Evolutionary conservation across 2,888 invertebrate genomes (phyloP).

Genomic region (Cryptosula pallasiana): DNA sequence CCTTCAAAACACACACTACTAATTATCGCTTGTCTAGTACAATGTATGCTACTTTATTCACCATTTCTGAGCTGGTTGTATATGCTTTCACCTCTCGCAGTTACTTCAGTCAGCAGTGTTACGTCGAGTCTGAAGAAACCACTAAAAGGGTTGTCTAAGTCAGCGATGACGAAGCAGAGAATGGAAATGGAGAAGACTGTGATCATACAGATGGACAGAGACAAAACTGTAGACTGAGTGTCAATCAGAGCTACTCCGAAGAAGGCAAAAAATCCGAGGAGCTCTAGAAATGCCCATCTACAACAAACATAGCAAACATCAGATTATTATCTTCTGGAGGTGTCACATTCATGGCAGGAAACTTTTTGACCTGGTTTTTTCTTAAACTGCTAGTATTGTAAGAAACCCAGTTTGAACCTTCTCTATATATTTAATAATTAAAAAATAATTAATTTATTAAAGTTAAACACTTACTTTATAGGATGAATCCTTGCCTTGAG

Average conservation of each 20-base stretch:
- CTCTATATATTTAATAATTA: too few relatives aligned
- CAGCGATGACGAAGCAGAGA: conserved; percentile 39
- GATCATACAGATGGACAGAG: conserved; percentile 40
- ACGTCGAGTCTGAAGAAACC: conserved; percentile 42
- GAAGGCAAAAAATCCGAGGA: conserved; percentile 40
- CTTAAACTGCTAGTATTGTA: too few relatives aligned
- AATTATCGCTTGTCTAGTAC: not conserved
- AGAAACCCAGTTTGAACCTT: too few relatives aligned
- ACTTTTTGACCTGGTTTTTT: too few relatives aligned
- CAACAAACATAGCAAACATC: not conserved
- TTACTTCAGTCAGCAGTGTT: conserved; percentile 34
- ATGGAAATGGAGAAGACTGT: conserved; percentile 44
- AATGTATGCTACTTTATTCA: not conserved
- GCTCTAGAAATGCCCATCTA: conserved; percentile 43
- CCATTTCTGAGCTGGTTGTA: conserved; percentile 26
- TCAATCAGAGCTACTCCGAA: conserved; percentile 38
- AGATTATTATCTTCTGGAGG: too few relatives aligned
- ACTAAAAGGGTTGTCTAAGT: conserved; percentile 38
- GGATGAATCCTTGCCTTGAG: conserved; percentile 15
- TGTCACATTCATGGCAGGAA: too few relatives aligned
- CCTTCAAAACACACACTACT: too few relatives aligned
- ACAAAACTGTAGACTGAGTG: conserved; percentile 37
- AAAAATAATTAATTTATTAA: too few relatives aligned
- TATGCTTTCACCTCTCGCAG: conserved; percentile 32
- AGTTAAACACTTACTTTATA: not conserved